A percentile compares a stretch with the other conserved stretches of the same genome.
Conservation (phyloP, 2,888 invertebrate genomes). For the Monochamus alternatus region DNA sequence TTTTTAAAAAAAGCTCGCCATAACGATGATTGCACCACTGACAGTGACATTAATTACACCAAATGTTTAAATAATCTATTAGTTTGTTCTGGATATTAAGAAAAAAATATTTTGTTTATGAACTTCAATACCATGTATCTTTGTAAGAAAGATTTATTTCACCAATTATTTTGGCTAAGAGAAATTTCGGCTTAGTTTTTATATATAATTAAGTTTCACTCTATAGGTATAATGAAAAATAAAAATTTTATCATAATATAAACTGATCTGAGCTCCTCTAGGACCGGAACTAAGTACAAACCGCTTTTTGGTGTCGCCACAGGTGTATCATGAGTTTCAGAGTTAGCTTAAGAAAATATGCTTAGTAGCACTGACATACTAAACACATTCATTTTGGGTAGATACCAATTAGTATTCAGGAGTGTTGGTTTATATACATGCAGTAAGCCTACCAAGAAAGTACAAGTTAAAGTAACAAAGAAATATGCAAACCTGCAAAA, state of each 20-base stretch:
- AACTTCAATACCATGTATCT: too few relatives aligned
- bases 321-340: not conserved
- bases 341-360: not conserved
- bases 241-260: not conserved
- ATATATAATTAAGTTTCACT: too few relatives aligned
- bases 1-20: too few relatives aligned
- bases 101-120: too few relatives aligned
- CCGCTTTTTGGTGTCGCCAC: not conserved
- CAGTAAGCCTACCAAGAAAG: not conserved
- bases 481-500: not conserved
- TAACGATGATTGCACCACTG: too few relatives aligned
- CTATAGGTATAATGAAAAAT: not conserved
- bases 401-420: not conserved
- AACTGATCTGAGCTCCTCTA: not conserved
- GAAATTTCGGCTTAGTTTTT: too few relatives aligned
- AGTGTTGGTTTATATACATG: not conserved
- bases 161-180: too few relatives aligned
- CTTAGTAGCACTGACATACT: not conserved
- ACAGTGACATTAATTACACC: too few relatives aligned
- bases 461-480: not conserved
- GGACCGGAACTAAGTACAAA: constrained; percentile 4
- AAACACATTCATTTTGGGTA: not conserved
- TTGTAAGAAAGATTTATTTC: too few relatives aligned
- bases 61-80: too few relatives aligned
- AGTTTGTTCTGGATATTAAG: too few relatives aligned